Conservation (phyloP, 92 coral and sea anemone genomes). For the Parazoanthus darwini region DNA sequence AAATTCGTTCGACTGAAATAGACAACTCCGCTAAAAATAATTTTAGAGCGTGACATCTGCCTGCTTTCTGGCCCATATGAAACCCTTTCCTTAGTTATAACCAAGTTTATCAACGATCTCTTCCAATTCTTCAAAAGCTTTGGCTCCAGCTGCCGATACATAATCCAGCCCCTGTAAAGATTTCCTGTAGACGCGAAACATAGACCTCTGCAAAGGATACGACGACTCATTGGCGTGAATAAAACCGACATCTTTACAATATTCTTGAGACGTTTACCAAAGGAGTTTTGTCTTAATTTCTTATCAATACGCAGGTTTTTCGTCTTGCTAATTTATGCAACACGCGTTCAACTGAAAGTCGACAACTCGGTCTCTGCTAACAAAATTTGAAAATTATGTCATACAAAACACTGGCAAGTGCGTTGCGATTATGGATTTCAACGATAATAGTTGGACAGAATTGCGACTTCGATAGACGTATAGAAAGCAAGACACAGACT, state of each 20-base stretch:
- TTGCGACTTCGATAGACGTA: constrained; percentile 59
- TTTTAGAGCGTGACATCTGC: neutral
- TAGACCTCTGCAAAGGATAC: constrained; percentile 45
- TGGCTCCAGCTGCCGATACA: constrained; percentile 54
- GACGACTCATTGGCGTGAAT: constrained; percentile 54
- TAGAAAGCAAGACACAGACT: constrained; percentile 55
- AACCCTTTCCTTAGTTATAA: constrained; percentile 49
- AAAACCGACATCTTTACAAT: constrained; percentile 52
- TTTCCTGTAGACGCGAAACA: constrained; percentile 61
- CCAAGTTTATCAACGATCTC: constrained; percentile 60
- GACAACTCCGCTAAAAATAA: too few relatives aligned
- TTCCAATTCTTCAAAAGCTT: constrained; percentile 60
- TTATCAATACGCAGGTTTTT: neutral
- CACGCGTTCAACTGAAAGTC: neutral
- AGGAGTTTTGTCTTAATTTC: too few relatives aligned
- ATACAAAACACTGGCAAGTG: constrained; percentile 15
- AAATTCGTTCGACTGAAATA: too few relatives aligned
- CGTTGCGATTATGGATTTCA: constrained; percentile 54
- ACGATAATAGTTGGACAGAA: constrained; percentile 62
- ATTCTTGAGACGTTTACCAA: neutral
- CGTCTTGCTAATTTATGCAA: constrained; percentile 10
- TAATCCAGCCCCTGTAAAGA: constrained; percentile 53
- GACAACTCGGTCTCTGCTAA: constrained; percentile 5
- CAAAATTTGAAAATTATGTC: constrained; percentile 7
- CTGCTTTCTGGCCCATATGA: constrained; percentile 56